These are phyloP conservation scores for Maniola hyperantus DNA, from an alignment of 2,888 invertebrate species.

Conservation along the genomic window DNA sequence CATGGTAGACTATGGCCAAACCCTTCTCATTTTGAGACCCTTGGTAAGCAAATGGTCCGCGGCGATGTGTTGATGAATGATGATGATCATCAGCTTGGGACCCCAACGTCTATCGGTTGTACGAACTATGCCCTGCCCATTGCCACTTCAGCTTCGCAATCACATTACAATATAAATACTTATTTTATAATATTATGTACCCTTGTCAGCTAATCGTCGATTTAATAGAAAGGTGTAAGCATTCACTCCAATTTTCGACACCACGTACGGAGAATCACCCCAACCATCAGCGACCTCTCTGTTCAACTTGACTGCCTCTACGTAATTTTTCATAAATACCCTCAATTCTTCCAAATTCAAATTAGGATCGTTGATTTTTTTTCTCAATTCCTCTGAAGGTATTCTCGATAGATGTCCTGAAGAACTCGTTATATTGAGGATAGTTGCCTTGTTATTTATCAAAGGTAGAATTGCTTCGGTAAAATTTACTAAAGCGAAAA, in stretches of 20 bases:
- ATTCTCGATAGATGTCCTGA: constrained; percentile 85
- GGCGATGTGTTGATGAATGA: too few relatives aligned
- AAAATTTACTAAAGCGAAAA: constrained; percentile 63
- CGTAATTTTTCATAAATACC: constrained; percentile 83
- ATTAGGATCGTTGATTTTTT: constrained; percentile 69
- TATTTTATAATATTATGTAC: constrained; percentile 45
- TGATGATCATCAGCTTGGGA: too few relatives aligned
- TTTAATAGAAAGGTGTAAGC: constrained; percentile 87
- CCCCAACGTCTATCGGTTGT: too few relatives aligned
- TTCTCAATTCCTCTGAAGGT: constrained; percentile 76
- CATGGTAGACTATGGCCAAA: too few relatives aligned
- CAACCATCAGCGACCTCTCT: constrained; percentile 71
- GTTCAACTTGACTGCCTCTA: constrained; percentile 75
- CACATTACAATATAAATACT: too few relatives aligned
- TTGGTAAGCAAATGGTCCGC: too few relatives aligned
- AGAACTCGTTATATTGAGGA: constrained; percentile 89
- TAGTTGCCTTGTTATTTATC: constrained; percentile 84
- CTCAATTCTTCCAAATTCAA: constrained; percentile 82
- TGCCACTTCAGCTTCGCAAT: too few relatives aligned
- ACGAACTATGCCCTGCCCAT: too few relatives aligned
- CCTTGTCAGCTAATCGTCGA: constrained; percentile 57
- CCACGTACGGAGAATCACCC: constrained; percentile 85
- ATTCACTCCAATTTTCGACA: constrained; percentile 89
- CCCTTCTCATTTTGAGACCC: too few relatives aligned
- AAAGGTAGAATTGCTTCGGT: constrained; percentile 86